Evolutionary conservation across 2,797 vertebrate genomes (phyloP).

Genomic region (Euphonia xanthogaster): DNA sequence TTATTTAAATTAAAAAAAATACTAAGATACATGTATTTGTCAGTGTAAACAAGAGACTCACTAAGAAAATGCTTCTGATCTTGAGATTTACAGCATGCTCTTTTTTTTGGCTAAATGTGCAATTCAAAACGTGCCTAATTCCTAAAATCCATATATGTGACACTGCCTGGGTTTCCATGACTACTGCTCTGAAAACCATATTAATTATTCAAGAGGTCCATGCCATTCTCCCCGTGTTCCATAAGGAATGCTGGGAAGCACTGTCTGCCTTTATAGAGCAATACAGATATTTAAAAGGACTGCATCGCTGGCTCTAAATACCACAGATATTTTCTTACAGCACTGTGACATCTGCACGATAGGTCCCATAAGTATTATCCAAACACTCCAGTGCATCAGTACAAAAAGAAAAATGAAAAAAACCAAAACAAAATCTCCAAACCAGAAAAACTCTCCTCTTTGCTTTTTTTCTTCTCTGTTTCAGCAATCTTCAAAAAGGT

Average conservation of each 20-base stretch:
- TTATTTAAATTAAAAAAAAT: neutral
- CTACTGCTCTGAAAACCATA: constrained; percentile 80
- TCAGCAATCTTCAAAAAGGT: constrained; percentile 33
- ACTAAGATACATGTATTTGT: neutral
- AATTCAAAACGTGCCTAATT: constrained; percentile 78
- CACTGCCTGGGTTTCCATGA: constrained; percentile 79
- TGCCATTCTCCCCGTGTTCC: constrained; percentile 72
- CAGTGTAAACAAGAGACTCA: constrained; percentile 42
- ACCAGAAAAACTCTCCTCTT: neutral
- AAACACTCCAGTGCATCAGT: constrained; percentile 24
- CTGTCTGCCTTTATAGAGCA: constrained; percentile 65
- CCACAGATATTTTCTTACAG: constrained; percentile 54
- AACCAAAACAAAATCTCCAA: neutral
- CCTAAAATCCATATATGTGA: constrained; percentile 77
- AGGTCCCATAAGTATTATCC: constrained; percentile 59
- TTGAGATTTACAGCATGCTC: constrained; percentile 40
- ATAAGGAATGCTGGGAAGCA: constrained; percentile 74
- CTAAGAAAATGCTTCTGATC: constrained; percentile 53
- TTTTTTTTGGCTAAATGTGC: constrained; percentile 69
- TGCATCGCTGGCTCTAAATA: constrained; percentile 58
- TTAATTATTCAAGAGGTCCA: constrained; percentile 82
- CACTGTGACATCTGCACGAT: constrained; percentile 26
- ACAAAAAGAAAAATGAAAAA: neutral
- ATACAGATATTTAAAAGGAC: constrained; percentile 71
- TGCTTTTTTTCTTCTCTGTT: constrained; percentile 2